Percentiles rank a stretch among this genome's conserved stretches.
Evolutionary conservation across 1,140 invertebrate species (phyloP).

Genomic region (Rhopalosiphum padi): DNA sequence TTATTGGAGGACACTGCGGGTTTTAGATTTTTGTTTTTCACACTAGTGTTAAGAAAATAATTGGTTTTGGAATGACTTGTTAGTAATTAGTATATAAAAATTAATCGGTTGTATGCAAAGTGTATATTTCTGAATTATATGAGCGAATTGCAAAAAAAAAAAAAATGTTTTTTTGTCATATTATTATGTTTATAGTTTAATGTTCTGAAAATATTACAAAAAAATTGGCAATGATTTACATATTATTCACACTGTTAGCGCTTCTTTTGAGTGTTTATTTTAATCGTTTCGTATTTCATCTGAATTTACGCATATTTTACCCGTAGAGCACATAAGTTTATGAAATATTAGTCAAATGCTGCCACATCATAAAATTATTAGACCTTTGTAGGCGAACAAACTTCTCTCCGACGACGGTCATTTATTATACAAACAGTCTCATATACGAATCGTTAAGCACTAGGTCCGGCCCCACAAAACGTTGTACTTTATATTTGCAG

Average conservation of each 20-base stretch:
- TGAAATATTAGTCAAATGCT: not conserved
- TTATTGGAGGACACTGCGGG: not conserved
- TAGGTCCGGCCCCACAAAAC: not conserved
- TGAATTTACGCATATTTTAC: not conserved
- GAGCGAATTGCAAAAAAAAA: not conserved
- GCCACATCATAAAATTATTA: slow-evolving; percentile 34
- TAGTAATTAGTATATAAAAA: not conserved
- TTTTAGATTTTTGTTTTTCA: not conserved
- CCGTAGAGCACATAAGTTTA: not conserved
- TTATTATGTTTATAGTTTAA: not conserved
- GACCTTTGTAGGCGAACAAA: slow-evolving; percentile 41
- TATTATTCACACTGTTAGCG: not conserved
- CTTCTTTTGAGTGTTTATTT: not conserved
- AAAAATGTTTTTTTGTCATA: not conserved
- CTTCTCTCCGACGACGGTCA: slow-evolving; percentile 38
- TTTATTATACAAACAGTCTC: slow-evolving; percentile 41
- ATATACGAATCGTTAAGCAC: slow-evolving; percentile 50
- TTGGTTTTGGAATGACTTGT: not conserved
- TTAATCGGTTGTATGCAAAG: not conserved
- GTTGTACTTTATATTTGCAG: slow-evolving; percentile 12
- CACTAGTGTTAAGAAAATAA: not conserved
- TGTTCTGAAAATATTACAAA: not conserved
- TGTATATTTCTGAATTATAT: not conserved
- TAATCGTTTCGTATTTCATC: not conserved
- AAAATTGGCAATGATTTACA: not conserved